These are phyloP conservation scores for Helogale parvula DNA, from an alignment of 2,113 vertebrate genomes.

Conservation along the genomic window DNA sequence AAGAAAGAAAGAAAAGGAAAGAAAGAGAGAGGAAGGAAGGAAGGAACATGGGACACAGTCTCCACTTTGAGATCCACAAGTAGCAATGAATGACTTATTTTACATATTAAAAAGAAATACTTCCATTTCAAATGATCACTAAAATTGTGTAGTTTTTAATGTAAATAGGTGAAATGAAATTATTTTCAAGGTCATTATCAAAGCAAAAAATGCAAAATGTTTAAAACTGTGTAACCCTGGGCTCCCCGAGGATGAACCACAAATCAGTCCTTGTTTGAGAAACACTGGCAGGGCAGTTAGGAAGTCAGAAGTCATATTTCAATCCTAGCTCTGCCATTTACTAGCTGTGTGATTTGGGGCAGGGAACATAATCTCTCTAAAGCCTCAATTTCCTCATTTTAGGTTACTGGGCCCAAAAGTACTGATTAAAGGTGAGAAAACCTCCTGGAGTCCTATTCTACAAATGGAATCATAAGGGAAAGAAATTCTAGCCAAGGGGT, in stretches of 20 bases:
- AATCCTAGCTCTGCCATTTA: constrained; percentile 1
- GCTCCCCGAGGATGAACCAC: not conserved
- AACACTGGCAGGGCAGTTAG: not conserved
- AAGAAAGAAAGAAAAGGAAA: too few species aligned
- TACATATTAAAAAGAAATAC: not conserved
- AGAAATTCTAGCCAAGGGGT: not conserved
- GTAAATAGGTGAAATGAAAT: not conserved
- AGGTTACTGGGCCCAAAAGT: not conserved
- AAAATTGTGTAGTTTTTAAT: not conserved
- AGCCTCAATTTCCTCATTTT: constrained; percentile 45
- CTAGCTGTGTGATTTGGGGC: constrained; percentile 22
- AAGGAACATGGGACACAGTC: not conserved
- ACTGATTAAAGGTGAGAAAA: constrained; percentile 48
- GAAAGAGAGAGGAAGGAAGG: too few species aligned
- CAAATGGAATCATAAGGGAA: not conserved
- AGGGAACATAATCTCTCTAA: not conserved
- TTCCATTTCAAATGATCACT: not conserved
- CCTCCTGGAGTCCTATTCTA: not conserved
- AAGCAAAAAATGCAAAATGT: not conserved
- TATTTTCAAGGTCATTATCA: constrained; percentile 7
- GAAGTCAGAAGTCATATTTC: not conserved
- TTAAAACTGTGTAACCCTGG: not conserved
- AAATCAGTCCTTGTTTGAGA: not conserved
- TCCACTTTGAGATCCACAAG: not conserved
- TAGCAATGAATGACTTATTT: not conserved